Evolutionary conservation across 2,113 vertebrate species (phyloP).

Genomic region (Sarotherodon lohbergeri): DNA sequence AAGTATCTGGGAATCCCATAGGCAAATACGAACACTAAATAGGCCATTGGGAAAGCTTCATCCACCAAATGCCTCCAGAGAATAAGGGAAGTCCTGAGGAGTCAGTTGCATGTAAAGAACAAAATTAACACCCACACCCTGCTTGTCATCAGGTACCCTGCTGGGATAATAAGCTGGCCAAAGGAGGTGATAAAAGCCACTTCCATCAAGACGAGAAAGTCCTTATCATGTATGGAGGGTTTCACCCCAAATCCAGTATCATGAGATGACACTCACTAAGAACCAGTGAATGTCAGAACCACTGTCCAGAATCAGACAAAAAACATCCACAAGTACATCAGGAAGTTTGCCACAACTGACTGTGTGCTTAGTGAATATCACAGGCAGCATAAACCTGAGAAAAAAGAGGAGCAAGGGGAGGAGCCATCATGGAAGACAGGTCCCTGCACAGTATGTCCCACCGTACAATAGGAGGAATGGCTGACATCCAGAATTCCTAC

Average conservation of each 20-base stretch:
- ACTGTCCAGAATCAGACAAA: not conserved
- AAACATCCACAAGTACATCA: not conserved
- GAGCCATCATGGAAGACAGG: not conserved
- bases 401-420: not conserved
- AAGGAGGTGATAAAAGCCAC: not conserved
- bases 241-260: not conserved
- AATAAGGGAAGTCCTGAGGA: not conserved
- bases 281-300: not conserved
- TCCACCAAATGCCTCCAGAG: not conserved
- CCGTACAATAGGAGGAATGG: rapidly evolving
- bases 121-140: not conserved
- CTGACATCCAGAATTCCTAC: not conserved
- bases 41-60: not conserved
- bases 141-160: not conserved
- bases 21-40: not conserved
- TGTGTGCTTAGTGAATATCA: not conserved
- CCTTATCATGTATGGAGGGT: not conserved
- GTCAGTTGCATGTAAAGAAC: not conserved
- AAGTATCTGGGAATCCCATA: not conserved
- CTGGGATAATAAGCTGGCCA: not conserved
- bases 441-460: not conserved
- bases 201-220: not conserved
- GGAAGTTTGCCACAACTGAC: not conserved
- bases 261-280: not conserved
- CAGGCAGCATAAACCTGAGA: not conserved